Evolutionary conservation across 2,113 vertebrate species (phyloP).

Genomic region (Dromas ardeola): DNA sequence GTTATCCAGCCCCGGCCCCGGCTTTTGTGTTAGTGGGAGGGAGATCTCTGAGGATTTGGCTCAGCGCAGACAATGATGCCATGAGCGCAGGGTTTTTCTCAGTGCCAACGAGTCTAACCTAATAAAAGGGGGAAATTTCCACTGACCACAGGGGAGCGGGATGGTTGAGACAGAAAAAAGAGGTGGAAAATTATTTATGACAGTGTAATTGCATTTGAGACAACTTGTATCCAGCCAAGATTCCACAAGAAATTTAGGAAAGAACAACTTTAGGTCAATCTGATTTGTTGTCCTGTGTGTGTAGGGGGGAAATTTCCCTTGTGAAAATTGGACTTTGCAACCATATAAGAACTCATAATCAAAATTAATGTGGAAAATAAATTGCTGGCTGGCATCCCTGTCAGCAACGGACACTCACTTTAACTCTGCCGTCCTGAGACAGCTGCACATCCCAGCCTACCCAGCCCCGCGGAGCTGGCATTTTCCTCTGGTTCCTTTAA

Average conservation of each 20-base stretch:
- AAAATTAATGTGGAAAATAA: slow-evolving; percentile 67
- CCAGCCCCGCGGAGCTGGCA: not conserved
- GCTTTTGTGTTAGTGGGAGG: slow-evolving; percentile 25
- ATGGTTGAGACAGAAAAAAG: slow-evolving; percentile 59
- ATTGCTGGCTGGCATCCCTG: slow-evolving; percentile 49
- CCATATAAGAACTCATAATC: not conserved
- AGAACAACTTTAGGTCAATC: slow-evolving; percentile 64
- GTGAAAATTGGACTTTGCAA: slow-evolving; percentile 29
- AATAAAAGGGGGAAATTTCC: slow-evolving; percentile 71
- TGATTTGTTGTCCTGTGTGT: slow-evolving; percentile 30
- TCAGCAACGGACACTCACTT: not conserved
- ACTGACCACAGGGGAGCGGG: slow-evolving; percentile 59
- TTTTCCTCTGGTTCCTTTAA: not conserved
- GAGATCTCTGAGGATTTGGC: slow-evolving; percentile 52
- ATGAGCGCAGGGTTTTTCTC: not conserved
- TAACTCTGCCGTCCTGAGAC: not conserved
- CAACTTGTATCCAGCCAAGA: slow-evolving; percentile 58
- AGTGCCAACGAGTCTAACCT: slow-evolving; percentile 52
- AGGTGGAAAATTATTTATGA: slow-evolving; percentile 71
- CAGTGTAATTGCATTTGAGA: slow-evolving; percentile 66
- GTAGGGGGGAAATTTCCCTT: slow-evolving; percentile 24
- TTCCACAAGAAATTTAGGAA: slow-evolving; percentile 67
- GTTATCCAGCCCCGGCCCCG: not conserved
- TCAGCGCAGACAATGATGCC: slow-evolving; percentile 45
- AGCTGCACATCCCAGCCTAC: not conserved